Evolutionary conservation across 1,140 invertebrate genomes (phyloP).

Genomic region (Ceratina calcarata): DNA sequence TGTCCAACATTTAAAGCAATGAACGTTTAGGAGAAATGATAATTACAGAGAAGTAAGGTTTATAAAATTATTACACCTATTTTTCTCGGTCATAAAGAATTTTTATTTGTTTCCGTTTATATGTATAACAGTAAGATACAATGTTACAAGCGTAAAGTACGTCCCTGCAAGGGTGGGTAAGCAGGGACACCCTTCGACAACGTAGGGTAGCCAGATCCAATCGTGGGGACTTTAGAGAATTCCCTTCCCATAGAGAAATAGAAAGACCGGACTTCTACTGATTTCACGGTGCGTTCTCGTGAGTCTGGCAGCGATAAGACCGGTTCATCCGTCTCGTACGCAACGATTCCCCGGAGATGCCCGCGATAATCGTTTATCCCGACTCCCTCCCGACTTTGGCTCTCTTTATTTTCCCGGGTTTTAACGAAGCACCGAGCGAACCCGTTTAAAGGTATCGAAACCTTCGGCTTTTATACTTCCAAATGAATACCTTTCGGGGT

Average conservation of each 20-base stretch:
- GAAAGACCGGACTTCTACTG: no score
- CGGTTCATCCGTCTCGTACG: background rate
- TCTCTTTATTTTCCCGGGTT: background rate
- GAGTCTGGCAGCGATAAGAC: background rate
- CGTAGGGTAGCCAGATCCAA: conserved; percentile 15
- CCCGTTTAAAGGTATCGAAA: background rate
- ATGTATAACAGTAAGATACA: no score
- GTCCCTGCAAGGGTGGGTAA: conserved; percentile 6
- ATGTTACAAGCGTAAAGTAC: background rate
- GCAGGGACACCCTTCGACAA: conserved; percentile 26
- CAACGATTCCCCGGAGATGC: background rate
- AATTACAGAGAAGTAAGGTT: no score
- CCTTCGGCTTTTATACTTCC: background rate
- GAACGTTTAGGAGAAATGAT: no score
- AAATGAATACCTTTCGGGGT: conserved; percentile 20
- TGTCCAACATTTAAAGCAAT: no score
- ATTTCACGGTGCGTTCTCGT: background rate
- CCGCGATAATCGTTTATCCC: background rate
- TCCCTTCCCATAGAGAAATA: background rate
- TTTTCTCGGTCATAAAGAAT: no score
- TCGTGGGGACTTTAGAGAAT: conserved; percentile 32
- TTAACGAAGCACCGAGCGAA: background rate
- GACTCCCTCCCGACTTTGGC: background rate
- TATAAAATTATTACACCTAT: no score
- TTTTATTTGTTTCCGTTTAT: no score